Conservation (phyloP, 2,797 vertebrate genomes). For the Acrocephalus scirpaceus region DNA sequence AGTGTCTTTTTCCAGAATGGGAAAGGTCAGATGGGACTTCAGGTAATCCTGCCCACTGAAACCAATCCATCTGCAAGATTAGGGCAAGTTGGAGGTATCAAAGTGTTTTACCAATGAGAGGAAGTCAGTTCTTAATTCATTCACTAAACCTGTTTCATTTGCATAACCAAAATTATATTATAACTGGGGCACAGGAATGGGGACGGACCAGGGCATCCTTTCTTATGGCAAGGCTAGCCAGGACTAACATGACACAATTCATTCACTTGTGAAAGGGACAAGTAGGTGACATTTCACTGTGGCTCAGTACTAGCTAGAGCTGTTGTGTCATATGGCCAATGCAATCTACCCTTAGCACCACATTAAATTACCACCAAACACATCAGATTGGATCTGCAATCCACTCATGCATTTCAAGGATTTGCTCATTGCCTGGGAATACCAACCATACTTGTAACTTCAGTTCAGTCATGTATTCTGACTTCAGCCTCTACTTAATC, state of each 20-base stretch:
- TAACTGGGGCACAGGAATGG: background rate
- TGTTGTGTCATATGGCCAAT: background rate
- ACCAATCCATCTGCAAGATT: background rate
- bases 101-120: background rate
- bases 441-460: background rate
- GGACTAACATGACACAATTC: background rate
- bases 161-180: background rate
- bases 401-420: background rate
- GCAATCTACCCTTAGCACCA: background rate
- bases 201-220: background rate
- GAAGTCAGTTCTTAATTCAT: constrained; percentile 3
- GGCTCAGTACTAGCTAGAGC: background rate
- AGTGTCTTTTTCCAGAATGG: constrained; percentile 5
- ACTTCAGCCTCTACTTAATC: background rate
- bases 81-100: background rate
- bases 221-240: background rate
- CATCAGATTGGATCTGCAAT: background rate
- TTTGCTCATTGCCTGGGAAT: background rate
- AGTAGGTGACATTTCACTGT: background rate
- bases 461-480: background rate
- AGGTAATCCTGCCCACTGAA: background rate
- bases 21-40: background rate
- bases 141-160: constrained; percentile 12
- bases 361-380: background rate
- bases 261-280: background rate